Evolutionary conservation across 2,888 invertebrate genomes (phyloP).

Genomic region (Molanna angustata): DNA sequence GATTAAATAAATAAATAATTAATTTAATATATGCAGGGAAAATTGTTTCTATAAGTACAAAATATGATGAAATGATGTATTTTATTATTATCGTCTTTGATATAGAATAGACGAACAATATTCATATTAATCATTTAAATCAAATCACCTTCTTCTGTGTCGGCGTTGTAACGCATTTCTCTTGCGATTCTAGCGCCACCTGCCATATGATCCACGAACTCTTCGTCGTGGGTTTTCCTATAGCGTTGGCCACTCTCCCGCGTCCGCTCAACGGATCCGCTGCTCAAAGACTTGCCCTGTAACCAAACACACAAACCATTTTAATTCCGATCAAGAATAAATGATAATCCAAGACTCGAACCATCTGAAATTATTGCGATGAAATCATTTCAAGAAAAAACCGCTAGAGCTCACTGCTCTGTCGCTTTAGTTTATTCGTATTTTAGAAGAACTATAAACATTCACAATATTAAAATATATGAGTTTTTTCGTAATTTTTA

Average conservation of each 20-base stretch:
- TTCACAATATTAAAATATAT: not conserved
- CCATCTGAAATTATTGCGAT: not conserved
- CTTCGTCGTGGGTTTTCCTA: constrained; percentile 74
- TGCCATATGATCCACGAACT: constrained; percentile 78
- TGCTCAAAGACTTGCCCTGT: constrained; percentile 41
- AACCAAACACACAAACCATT: constrained; percentile 11
- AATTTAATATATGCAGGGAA: too few species aligned
- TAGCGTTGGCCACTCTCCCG: constrained; percentile 61
- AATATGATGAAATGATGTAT: too few species aligned
- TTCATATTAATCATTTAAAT: constrained; percentile 1
- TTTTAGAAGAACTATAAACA: not conserved
- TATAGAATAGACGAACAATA: too few species aligned
- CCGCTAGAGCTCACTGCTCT: not conserved
- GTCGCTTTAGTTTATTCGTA: not conserved
- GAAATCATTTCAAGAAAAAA: not conserved
- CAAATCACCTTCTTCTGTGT: constrained; percentile 71
- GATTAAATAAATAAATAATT: too few species aligned
- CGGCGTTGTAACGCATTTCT: constrained; percentile 77
- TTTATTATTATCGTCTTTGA: too few species aligned
- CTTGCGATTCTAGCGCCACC: constrained; percentile 78
- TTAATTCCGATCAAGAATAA: too few species aligned
- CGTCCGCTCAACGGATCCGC: constrained; percentile 47
- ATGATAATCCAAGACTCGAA: not conserved
- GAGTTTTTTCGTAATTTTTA: not conserved
- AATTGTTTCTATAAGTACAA: too few species aligned